Evolutionary conservation across 2,888 invertebrate species (phyloP).

Genomic region (Xestia rhomboidea): DNA sequence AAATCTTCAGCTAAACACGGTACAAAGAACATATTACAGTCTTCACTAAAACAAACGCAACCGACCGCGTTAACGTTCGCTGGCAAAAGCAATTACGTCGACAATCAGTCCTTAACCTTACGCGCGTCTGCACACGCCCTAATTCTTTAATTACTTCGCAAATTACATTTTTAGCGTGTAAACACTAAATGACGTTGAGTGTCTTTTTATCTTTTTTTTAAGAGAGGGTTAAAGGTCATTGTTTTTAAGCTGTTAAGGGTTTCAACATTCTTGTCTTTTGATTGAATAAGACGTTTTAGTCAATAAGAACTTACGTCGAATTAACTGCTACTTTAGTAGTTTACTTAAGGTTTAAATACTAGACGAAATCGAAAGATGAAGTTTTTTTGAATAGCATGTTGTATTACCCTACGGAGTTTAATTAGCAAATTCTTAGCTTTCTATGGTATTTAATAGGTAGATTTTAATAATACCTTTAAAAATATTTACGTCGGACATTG

Average conservation of each 20-base stretch:
- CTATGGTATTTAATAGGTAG: background rate
- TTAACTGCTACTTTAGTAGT: background rate
- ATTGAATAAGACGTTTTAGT: background rate
- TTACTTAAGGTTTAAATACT: background rate
- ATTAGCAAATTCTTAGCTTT: background rate
- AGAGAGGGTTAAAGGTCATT: constrained; percentile 10
- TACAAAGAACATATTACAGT: constrained; percentile 47
- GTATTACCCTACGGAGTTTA: too few species aligned
- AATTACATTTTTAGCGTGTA: constrained; percentile 59
- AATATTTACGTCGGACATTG: constrained; percentile 7
- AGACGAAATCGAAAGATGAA: background rate
- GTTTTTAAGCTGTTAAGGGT: constrained; percentile 6
- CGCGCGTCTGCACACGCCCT: constrained; percentile 61
- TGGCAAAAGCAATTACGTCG: constrained; percentile 58
- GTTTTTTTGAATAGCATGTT: background rate
- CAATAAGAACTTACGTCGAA: background rate
- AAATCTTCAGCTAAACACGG: constrained; percentile 22
- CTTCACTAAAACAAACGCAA: constrained; percentile 41
- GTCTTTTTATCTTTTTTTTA: constrained; percentile 27
- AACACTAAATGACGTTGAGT: constrained; percentile 43
- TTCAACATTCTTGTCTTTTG: background rate
- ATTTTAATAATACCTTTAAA: background rate
- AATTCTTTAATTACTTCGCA: constrained; percentile 62
- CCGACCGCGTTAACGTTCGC: constrained; percentile 46
- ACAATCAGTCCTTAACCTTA: constrained; percentile 60